A percentile compares a stretch with the other conserved stretches of the same genome.
These are phyloP conservation scores for Hippocampus guttulatus DNA, from an alignment of 2,113 vertebrate genomes.

Conservation along the genomic window DNA sequence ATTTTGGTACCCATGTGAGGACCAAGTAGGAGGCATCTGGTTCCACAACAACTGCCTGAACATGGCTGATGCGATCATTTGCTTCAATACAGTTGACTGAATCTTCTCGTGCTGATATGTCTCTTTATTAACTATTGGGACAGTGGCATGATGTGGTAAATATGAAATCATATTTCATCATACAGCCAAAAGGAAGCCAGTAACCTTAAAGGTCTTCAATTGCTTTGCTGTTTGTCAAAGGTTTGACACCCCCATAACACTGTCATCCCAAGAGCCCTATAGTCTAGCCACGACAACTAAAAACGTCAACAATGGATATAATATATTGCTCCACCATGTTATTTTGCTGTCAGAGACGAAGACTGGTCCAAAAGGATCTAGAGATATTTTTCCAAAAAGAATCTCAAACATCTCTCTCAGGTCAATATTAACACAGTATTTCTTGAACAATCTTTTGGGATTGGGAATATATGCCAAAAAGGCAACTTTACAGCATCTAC, in stretches of 20 bases:
- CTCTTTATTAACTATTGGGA: not conserved
- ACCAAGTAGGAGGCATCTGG: not conserved
- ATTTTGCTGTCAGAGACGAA: constrained; percentile 19
- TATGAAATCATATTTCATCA: not conserved
- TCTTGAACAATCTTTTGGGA: not conserved
- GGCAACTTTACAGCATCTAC: not conserved
- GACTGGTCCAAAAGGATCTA: not conserved
- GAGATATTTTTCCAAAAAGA: constrained; percentile 6
- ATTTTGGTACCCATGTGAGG: not conserved
- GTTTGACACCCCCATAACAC: constrained; percentile 17
- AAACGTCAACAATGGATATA: constrained; percentile 30
- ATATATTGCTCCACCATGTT: constrained; percentile 26
- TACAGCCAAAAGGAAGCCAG: not conserved
- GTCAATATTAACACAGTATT: not conserved
- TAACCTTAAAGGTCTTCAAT: not conserved
- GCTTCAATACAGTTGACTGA: not conserved
- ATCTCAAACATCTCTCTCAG: constrained; percentile 8
- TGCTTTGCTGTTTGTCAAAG: constrained; percentile 3
- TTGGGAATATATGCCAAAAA: not conserved
- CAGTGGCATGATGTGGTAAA: not conserved
- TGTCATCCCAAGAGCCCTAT: not conserved
- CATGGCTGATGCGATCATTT: not conserved
- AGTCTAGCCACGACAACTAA: not conserved
- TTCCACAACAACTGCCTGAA: not conserved
- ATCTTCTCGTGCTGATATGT: not conserved